Evolutionary conservation across 2,888 invertebrate genomes (phyloP).

Genomic region (Acleris holmiana): DNA sequence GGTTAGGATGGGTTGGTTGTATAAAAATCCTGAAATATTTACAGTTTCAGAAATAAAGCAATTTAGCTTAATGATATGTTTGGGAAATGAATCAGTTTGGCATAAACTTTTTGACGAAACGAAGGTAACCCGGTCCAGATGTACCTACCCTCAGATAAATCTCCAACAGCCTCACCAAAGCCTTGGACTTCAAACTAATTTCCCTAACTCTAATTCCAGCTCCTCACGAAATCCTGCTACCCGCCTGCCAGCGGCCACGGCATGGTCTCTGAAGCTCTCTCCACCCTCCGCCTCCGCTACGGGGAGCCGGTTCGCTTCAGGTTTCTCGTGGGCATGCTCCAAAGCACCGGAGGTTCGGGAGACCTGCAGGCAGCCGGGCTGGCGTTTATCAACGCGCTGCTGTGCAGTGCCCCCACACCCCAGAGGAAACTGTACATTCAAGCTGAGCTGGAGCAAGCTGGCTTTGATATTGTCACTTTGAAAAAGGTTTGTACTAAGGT

Average conservation of each 20-base stretch:
- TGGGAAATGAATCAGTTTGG: no score
- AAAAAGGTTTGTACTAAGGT: constrained; percentile 75
- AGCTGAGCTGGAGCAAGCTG: constrained; percentile 93
- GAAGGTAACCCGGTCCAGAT: no score
- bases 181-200: not conserved
- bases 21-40: no score
- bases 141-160: no score
- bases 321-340: constrained; percentile 94
- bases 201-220: constrained; percentile 73
- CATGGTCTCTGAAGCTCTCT: constrained; percentile 95
- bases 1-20: no score
- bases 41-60: no score
- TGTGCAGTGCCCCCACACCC: constrained; percentile 89
- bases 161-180: not conserved
- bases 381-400: constrained; percentile 92
- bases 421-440: constrained; percentile 93
- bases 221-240: constrained; percentile 93
- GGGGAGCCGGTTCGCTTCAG: constrained; percentile 97
- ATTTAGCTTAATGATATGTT: no score
- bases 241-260: constrained; percentile 90
- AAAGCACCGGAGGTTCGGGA: constrained; percentile 89
- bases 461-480: constrained; percentile 86
- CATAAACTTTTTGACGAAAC: no score
- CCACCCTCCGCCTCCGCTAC: constrained; percentile 93
- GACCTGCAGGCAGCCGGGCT: constrained; percentile 92